phyloP scores from a whole-genome alignment of 2,113 vertebrate species.

The Tachysurus fulvidraco region DNA sequence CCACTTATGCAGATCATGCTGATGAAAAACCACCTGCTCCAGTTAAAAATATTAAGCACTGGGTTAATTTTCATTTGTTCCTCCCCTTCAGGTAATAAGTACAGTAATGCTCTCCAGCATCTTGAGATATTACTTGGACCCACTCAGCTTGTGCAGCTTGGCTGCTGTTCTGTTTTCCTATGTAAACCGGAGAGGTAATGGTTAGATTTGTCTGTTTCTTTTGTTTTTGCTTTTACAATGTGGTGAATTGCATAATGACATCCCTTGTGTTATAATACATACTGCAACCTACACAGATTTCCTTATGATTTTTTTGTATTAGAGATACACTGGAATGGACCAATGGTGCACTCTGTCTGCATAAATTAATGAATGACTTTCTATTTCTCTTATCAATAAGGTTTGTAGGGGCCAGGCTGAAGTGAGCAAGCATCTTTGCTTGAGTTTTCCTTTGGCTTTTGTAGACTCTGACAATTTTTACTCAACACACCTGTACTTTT shows the following conservation, averaged over 20 bases:
- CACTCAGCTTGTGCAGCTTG: constrained; percentile 40
- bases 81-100: constrained; percentile 68
- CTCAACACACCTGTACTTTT: constrained; percentile 31
- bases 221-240: neutral
- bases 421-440: neutral
- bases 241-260: neutral
- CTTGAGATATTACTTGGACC: constrained; percentile 71
- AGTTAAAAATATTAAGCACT: constrained; percentile 68
- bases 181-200: neutral
- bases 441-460: constrained; percentile 2
- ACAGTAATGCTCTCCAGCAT: constrained; percentile 69
- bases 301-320: neutral
- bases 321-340: neutral
- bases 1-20: constrained; percentile 69
- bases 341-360: neutral
- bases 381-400: neutral
- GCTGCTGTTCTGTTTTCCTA: constrained; percentile 38
- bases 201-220: neutral
- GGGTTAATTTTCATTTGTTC: constrained; percentile 72
- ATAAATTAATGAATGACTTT: neutral
- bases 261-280: neutral
- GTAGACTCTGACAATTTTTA: neutral
- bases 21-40: constrained; percentile 73
- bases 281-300: neutral
- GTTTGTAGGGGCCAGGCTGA: neutral